Evolutionary conservation across 1,140 invertebrate genomes (phyloP).

Genomic region (Drosophila pachea): DNA sequence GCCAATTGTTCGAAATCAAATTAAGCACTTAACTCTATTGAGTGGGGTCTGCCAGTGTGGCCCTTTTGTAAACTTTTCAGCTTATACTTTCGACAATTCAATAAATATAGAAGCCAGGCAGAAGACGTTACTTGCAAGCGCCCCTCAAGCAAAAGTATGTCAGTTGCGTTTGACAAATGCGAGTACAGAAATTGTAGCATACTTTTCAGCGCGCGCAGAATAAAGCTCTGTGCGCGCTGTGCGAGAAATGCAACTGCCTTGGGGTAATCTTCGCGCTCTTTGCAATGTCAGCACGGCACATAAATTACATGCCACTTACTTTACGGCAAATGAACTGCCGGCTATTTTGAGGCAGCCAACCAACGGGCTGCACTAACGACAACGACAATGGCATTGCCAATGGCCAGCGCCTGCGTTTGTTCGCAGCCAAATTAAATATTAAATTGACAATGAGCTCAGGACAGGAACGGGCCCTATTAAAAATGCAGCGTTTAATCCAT

Average conservation of each 20-base stretch:
- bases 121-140: constrained; percentile 3
- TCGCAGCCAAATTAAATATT: constrained; percentile 55
- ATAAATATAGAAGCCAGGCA: constrained; percentile 18
- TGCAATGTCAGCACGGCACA: constrained; percentile 50
- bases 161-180: constrained; percentile 9
- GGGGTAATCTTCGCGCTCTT: constrained; percentile 60
- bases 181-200: constrained; percentile 13
- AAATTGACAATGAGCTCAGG: constrained; percentile 26
- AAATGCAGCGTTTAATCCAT: constrained; percentile 68
- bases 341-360: constrained; percentile 42
- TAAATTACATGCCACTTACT: constrained; percentile 72
- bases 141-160: not conserved
- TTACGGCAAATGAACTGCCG: constrained; percentile 56
- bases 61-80: constrained; percentile 13
- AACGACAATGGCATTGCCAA: constrained; percentile 10
- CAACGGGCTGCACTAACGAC: not conserved
- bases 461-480: constrained; percentile 28
- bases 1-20: constrained; percentile 7
- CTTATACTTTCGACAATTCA: constrained; percentile 21
- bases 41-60: not conserved
- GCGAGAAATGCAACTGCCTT: constrained; percentile 38
- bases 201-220: constrained; percentile 9
- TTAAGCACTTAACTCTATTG: constrained; percentile 16
- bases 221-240: not conserved
- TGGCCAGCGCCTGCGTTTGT: not conserved